Evolutionary conservation across 2,113 vertebrate genomes (phyloP), one percentile per base, ranked within the genome.

Genomic region (Carollia perspicillata): DNA sequence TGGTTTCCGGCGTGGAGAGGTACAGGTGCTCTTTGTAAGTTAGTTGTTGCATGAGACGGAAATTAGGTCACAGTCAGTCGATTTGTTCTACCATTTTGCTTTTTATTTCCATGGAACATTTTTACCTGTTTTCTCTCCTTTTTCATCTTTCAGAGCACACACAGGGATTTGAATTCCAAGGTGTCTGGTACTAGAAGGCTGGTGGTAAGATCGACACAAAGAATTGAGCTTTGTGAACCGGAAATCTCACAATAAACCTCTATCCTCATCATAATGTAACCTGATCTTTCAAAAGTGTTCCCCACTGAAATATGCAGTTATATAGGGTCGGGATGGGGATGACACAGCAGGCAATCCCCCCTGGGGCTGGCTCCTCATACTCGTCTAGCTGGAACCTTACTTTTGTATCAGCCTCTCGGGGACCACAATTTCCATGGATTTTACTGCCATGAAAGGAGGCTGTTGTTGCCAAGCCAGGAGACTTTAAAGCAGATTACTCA

Each of bases 401-500:
- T 26, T 35, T 40, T 78, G 8, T 9, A 17, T 26, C 30, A 22
- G 77, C 26, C 20, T 89, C 69, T 93, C 12, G 23, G 58, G 33
- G 40, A 93, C 74, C 65, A 33, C 23, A 12, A 3, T 53, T 87
- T 78, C 60, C 88, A 37, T 49, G 44, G 77, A 69, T 84, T 78
- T 94, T 93, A 28, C 74, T 92, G 95, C 80, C 51, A 84, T 58
- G 77, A 65, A 75, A 96, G 42, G 55, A 89, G 55, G 53, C 75
- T 93, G 37, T 40, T n/a, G 89, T 83, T 94, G 78, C 69, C 86
- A 91, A 89, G 53, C 86, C 97, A 72, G 40, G 95, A 98, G 96
- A 95, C 94, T 97, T 95, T 84, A 35, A 97, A 91, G 94, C 96
- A 93, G 96, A 97, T 98, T 96, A 92, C 69, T 89, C 94, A 44